Evolutionary conservation across 2,888 invertebrate species (phyloP).

Genomic region (Mamestra brassicae): DNA sequence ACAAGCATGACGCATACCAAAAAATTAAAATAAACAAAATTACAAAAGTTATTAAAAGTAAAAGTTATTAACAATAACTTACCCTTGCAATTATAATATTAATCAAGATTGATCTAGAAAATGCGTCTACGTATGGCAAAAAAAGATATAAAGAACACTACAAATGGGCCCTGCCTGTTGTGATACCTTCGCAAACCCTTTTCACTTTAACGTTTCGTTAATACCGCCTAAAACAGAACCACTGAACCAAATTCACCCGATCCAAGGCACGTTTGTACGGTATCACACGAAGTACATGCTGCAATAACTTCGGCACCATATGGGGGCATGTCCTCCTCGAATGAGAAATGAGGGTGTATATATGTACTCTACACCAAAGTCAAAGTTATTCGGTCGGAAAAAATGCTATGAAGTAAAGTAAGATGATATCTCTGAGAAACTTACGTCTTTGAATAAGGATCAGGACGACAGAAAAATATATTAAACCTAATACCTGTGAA

Average conservation of each 20-base stretch:
- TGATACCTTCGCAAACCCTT: not conserved
- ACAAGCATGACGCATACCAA: too few relatives aligned
- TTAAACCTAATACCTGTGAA: conserved; percentile 19
- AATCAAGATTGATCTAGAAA: not conserved
- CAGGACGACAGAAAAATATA: conserved; percentile 18
- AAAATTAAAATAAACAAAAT: too few relatives aligned
- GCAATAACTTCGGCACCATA: conserved; percentile 55
- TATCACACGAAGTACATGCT: conserved; percentile 45
- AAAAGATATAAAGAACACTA: not conserved
- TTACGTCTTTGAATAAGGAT: conserved; percentile 25
- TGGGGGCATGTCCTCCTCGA: conserved; percentile 36
- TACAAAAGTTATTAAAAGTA: too few relatives aligned
- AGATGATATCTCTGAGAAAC: conserved; percentile 42
- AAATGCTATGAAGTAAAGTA: conserved; percentile 49
- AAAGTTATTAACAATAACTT: too few relatives aligned
- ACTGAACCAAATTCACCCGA: conserved; percentile 9
- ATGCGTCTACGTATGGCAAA: not conserved
- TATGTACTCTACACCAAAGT: conserved; percentile 40
- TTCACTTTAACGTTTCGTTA: conserved; percentile 13
- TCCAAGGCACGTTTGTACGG: conserved; percentile 25
- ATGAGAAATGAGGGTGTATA: conserved; percentile 55
- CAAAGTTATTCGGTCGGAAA: conserved; percentile 46
- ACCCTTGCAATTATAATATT: too few relatives aligned
- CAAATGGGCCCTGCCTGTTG: too few relatives aligned
- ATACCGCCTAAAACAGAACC: conserved; percentile 1